Base-by-base conservation (phyloP, 1,140 invertebrate genomes). In the Notospermus geniculatus region DNA sequence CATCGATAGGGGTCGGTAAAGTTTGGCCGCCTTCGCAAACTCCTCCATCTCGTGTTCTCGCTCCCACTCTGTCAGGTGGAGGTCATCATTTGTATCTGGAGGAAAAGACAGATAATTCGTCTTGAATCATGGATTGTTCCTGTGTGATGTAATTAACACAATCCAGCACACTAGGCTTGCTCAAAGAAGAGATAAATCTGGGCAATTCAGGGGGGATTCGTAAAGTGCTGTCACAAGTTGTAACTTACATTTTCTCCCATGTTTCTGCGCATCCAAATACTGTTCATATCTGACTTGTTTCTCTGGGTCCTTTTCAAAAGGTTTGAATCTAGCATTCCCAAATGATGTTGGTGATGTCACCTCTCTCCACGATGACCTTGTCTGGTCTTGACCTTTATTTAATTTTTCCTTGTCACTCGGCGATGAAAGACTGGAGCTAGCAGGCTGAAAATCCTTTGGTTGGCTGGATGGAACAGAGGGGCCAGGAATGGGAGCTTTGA, bases 281-380 rank as follows among this genome's bases (percentile, higher is more conserved):
- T 85, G 82, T 43, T 94, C 91, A 73, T 93, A 95, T 54, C 92
- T 83, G 32, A 78, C 71, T 67, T 94, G 91, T 68, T 95, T 95
- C 2, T 83, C 84, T 0, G 86, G 82, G 76, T 93, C 84, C 29
- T 78, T 84, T 0, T 84, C 75, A 74, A 93, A 93, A 1, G 90
- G 90, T 65, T 87, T 73, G 66, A 86, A 84, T 17, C 19, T n/a
- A 23, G 25, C 25, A 23, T 50, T 5, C 46, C 46, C 46, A 5
- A n/a, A 27, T 50, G n/a, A 7, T 9, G 25, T 7, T n/a, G 25
- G 25, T 23, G 46, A 36, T 36, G n/a, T 50, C 5, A 19, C n/a
- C 46, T 50, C 46, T n/a, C n/a, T 50, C 25, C 46, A 50, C 9
- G 46, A 50, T 9, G 46, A 27, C 19, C n/a, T 50, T 50, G 46